phyloP scores from a whole-genome alignment of 2,113 vertebrate species.

The Numenius arquata region DNA sequence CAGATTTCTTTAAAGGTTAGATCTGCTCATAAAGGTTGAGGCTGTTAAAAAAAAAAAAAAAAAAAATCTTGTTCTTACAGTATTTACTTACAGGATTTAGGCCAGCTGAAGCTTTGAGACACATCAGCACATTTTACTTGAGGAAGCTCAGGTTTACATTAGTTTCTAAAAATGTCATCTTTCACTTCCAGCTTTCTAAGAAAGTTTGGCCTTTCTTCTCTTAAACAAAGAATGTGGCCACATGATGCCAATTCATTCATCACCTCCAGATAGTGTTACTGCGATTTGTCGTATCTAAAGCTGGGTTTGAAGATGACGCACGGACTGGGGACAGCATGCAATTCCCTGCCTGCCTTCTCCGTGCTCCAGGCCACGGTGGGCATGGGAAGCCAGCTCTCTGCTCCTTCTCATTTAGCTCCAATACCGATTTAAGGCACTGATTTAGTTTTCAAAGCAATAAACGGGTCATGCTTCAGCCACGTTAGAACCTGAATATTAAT shows the following conservation, averaged over 20 bases:
- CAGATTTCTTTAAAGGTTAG: neutral
- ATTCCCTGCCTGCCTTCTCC: neutral
- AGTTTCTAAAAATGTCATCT: neutral
- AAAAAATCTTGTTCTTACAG: neutral
- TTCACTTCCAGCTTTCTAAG: constrained; percentile 7
- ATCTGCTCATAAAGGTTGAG: neutral
- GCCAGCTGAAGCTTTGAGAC: neutral
- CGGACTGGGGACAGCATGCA: neutral
- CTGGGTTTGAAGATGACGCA: neutral
- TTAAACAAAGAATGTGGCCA: neutral
- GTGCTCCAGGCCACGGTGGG: neutral
- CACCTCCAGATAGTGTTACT: neutral
- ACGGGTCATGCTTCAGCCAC: neutral
- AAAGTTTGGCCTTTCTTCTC: neutral
- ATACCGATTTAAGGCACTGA: neutral
- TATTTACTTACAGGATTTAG: neutral
- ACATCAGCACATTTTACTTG: neutral
- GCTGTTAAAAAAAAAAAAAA: neutral
- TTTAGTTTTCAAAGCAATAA: neutral
- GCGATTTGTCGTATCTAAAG: neutral
- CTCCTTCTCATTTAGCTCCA: neutral
- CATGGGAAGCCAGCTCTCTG: neutral
- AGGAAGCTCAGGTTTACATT: constrained; percentile 6
- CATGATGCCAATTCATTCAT: neutral
- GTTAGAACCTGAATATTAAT: neutral